Percentiles rank a stretch among this genome's conserved stretches.
phyloP scores from a whole-genome alignment of 2,888 invertebrate genomes.

The Caenorhabditis sp. region DNA sequence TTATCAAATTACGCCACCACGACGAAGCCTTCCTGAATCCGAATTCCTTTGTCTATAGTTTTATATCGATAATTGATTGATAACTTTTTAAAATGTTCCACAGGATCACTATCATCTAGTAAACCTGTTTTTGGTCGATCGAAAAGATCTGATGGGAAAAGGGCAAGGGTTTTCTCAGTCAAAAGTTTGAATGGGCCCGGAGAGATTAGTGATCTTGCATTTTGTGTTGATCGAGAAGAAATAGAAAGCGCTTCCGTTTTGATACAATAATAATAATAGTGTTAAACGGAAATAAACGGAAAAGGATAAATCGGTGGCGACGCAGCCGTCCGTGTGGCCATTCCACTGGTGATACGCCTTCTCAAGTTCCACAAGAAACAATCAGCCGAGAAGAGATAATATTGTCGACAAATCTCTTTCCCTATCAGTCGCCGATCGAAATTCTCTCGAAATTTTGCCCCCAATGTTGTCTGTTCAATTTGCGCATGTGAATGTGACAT shows the following conservation, averaged over 20 bases:
- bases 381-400: constrained; percentile 24
- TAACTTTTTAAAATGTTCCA: constrained; percentile 5
- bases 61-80: constrained; percentile 8
- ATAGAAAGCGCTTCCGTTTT: no score
- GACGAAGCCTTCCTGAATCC: constrained; percentile 62
- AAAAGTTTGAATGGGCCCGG: no score
- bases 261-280: no score
- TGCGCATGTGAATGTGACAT: constrained; percentile 47
- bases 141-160: no score
- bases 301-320: background rate
- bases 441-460: constrained; percentile 24
- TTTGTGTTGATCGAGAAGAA: no score
- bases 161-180: no score
- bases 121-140: background rate
- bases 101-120: background rate
- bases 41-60: no score
- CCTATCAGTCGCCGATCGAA: background rate
- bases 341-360: constrained; percentile 31
- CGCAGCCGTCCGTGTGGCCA: constrained; percentile 27
- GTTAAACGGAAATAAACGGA: background rate
- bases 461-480: constrained; percentile 28
- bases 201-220: no score
- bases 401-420: constrained; percentile 31
- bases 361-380: constrained; percentile 31
- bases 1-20: constrained; percentile 68